Evolutionary conservation across 2,113 vertebrate species (phyloP), one percentile per base, ranked within the genome.

Genomic region (Numenius arquata): DNA sequence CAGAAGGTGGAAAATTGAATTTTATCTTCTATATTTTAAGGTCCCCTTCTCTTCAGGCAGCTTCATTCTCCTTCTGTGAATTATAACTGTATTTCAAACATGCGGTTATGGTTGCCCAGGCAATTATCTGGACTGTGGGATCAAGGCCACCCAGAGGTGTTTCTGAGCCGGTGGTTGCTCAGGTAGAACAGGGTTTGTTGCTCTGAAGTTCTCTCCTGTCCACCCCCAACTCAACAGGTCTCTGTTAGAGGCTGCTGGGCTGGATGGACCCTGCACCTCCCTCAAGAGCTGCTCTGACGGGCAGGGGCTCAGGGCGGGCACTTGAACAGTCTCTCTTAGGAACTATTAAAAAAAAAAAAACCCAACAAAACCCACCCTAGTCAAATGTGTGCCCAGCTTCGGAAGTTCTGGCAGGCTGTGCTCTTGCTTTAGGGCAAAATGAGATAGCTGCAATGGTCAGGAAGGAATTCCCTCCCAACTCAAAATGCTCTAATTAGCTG

Each of bases 391-490:
- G n/a, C 47, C 47, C 73, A 41, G 80, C 58, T 74, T 23, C 15
- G 40, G 56, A 58, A 90, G 65, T 72, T 73, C 79, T 82, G 73
- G 85, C 66, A 87, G 86, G 50, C 71, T 40, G 27, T 18, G 45
- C 58, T 61, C 68, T 66, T 55, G 92, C 94, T 92, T 50, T 19
- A 91, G 84, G 89, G 95, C 89, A 88, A 84, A 90, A 68, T 18
- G 50, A 92, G 80, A 68, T 11, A 23, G 53, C 34, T 65, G 53
- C 48, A 87, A 65, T 48, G 89, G 92, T 73, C 89, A 40, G 77
- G 84, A 75, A 95, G 84, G 95, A 96, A 95, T 78, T 94, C 88
- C 53, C 75, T 96, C 70, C 72, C 52, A 30, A 53, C 76, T 67
- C 61, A 90, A 93, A 94, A 56, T 36, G 40, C 82, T 90, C 45